Evolutionary conservation across 2,797 vertebrate species (phyloP).

Genomic region (Parambassis ranga): DNA sequence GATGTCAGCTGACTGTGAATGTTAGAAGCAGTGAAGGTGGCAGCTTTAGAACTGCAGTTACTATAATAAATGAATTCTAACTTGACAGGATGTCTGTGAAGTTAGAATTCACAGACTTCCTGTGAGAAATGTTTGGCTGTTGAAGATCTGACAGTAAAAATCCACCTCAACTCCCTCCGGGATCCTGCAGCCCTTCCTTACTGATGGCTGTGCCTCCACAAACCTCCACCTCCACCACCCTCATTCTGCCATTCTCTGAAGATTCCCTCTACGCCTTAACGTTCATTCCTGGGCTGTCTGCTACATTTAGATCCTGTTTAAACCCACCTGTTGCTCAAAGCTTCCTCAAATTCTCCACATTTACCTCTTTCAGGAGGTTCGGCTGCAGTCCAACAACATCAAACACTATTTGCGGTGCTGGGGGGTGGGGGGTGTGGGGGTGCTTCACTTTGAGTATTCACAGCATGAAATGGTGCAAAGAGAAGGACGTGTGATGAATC

Average conservation of each 20-base stretch:
- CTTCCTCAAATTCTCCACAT: constrained; percentile 9
- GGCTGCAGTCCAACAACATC: constrained; percentile 31
- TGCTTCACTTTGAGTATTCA: constrained; percentile 22
- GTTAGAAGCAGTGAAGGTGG: no score
- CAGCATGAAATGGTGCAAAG: constrained; percentile 28
- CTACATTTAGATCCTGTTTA: constrained; percentile 9
- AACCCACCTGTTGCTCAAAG: constrained; percentile 21
- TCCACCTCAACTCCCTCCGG: background rate
- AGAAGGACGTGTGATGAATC: constrained; percentile 9
- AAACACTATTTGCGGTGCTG: constrained; percentile 33
- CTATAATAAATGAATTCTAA: no score
- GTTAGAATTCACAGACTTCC: background rate
- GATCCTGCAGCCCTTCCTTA: background rate
- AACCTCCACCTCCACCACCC: background rate
- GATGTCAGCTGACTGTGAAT: no score
- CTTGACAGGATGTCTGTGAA: background rate
- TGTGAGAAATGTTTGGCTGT: background rate
- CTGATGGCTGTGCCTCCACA: background rate
- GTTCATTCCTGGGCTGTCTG: background rate
- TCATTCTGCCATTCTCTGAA: background rate
- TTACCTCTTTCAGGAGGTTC: constrained; percentile 16
- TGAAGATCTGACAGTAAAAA: background rate
- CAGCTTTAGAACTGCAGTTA: no score
- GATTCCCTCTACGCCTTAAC: background rate
- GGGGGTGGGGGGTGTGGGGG: no score